Conservation (phyloP, 2,888 invertebrate species). For the Aspidiotus rigidus region DNA sequence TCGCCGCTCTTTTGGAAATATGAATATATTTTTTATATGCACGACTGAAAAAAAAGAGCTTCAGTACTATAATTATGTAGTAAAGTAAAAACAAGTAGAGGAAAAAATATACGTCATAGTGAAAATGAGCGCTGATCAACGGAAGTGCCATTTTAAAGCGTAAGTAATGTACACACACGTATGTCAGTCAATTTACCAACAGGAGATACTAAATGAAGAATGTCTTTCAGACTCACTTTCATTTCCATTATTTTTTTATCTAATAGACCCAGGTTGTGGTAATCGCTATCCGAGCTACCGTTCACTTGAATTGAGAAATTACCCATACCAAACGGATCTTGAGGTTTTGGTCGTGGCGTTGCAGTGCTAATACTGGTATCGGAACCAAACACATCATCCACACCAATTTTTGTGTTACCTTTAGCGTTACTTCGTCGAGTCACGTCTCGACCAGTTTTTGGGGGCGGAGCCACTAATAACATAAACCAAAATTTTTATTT, state of each 20-base stretch:
- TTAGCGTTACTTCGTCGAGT: constrained; percentile 38
- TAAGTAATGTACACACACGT: no score
- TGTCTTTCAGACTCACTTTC: constrained; percentile 54
- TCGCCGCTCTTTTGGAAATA: no score
- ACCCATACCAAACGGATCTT: constrained; percentile 77
- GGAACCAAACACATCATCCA: constrained; percentile 36
- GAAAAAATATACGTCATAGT: no score
- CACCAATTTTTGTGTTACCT: constrained; percentile 39
- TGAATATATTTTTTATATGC: no score
- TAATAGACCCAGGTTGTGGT: constrained; percentile 64
- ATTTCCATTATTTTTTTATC: constrained; percentile 76
- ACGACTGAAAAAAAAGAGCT: no score
- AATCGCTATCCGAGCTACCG: constrained; percentile 47
- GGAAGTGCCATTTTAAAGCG: neutral
- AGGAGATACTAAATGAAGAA: constrained; percentile 36
- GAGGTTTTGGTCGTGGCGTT: constrained; percentile 34
- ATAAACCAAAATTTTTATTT: no score
- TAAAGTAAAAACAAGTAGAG: no score
- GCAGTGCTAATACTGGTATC: constrained; percentile 32
- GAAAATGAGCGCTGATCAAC: no score
- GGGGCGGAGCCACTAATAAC: constrained; percentile 77
- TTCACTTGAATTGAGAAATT: constrained; percentile 49
- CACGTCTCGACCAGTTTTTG: constrained; percentile 59
- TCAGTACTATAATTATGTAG: no score
- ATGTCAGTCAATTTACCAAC: neutral